Conservation (phyloP, 2,888 invertebrate species). For the Globia sparganii region DNA sequence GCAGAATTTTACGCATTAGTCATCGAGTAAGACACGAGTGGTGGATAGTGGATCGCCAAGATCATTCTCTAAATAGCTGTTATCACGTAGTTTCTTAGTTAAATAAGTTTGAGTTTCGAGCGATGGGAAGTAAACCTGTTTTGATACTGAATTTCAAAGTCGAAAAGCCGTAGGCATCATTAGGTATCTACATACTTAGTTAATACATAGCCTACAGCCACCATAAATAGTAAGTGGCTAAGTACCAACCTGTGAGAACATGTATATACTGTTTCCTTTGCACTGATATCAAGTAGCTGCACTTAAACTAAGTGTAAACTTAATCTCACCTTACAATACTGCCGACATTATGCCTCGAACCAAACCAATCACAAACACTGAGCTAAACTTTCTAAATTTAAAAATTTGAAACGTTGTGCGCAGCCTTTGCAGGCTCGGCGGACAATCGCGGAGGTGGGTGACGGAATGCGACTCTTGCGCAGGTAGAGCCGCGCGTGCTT, state of each 20-base stretch:
- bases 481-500: conserved; percentile 80
- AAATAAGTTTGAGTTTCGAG: not conserved
- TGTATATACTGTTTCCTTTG: conserved; percentile 12
- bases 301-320: conserved; percentile 39
- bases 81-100: not conserved
- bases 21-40: conserved; percentile 68
- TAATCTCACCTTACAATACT: conserved; percentile 68
- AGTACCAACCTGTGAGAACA: conserved; percentile 66
- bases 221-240: conserved; percentile 28
- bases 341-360: conserved; percentile 68
- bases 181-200: conserved; percentile 11
- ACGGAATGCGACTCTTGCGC: conserved; percentile 89
- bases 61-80: conserved; percentile 18
- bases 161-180: conserved; percentile 1
- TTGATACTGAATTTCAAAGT: conserved; percentile 1
- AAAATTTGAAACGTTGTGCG: conserved; percentile 71
- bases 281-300: conserved; percentile 26
- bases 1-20: conserved; percentile 66
- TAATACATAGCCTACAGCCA: conserved; percentile 26
- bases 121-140: not conserved
- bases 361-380: conserved; percentile 73
- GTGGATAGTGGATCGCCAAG: conserved; percentile 55
- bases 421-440: conserved; percentile 85
- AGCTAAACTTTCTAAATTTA: conserved; percentile 83
- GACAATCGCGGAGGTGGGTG: conserved; percentile 84